Conservation (phyloP, 2,113 vertebrate species). For the Laterallus jamaicensis region DNA sequence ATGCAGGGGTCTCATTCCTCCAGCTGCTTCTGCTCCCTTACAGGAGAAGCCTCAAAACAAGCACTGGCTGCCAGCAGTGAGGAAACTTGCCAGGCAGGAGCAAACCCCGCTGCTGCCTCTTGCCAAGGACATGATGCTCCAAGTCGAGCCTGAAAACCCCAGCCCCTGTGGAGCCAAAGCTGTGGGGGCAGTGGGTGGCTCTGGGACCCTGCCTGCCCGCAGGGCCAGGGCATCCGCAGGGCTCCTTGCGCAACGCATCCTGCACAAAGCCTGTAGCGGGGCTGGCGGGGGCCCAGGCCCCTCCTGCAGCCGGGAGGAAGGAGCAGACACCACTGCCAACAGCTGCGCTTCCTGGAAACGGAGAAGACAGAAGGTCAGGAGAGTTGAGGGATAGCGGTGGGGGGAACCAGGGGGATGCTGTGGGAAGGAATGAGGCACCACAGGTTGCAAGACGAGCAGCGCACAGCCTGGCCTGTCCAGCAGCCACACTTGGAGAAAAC, state of each 20-base stretch:
- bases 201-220: neutral
- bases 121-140: neutral
- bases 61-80: neutral
- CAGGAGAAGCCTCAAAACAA: neutral
- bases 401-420: neutral
- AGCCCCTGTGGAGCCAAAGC: neutral
- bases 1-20: neutral
- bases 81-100: neutral
- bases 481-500: neutral
- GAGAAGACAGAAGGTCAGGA: constrained; percentile 51
- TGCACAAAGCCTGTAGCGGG: neutral
- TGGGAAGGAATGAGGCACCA: neutral
- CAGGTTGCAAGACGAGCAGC: neutral
- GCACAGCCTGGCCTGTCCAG: neutral
- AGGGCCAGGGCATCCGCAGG: neutral
- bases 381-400: neutral
- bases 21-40: neutral
- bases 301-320: constrained; percentile 19
- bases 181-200: neutral
- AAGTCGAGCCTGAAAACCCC: neutral
- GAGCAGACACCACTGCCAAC: constrained; percentile 44
- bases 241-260: constrained; percentile 18
- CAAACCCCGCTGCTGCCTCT: neutral
- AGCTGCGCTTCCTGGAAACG: constrained; percentile 66
- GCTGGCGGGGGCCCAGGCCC: constrained; percentile 17